Evolutionary conservation across 1,140 invertebrate species (phyloP), one percentile per base, ranked within the genome.

Genomic region (Formica selysi): DNA sequence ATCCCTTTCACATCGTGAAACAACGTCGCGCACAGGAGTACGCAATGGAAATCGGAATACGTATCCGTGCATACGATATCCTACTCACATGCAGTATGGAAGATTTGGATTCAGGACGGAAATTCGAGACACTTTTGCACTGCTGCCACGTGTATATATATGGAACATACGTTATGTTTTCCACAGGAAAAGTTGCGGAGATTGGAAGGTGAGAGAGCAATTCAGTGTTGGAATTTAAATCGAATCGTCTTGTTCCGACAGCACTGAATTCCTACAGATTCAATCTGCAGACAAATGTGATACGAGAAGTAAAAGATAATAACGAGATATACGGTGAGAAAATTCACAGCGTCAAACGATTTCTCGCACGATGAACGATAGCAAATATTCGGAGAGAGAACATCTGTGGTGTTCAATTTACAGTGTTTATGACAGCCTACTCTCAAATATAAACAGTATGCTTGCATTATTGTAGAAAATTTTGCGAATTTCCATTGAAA

Each of bases 161-260:
- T 51, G 29, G 16, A 83, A 54, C 67, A 73, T 83, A 71, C 38
- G 54, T 71, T 81, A 83, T 83, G 54, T 83, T 83, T 73, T 74
- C 11, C 68, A 48, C 38, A 16, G 26, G n/a, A 48, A 7, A 74
- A 26, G 36, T 61, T 44, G 57, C 48, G 13, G 13, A 71, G 73
- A 19, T 38, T 48, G 54, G 41, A 54, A 62, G 29, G 38, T 11
- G 54, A 57, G 68, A 71, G 70, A 48, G 68, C 71, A 83, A 83
- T 83, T 7, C 68, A 57, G 38, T 73, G 68, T 74, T 83, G 57
- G 79, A 83, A 74, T 83, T 83, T 73, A 83, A 83, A 83, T 83
- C 68, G 79, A 83, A 83, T 83, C 38, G 51, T 61, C 79, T 83
- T 73, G 79, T 61, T 83, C 26, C 79, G 79, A 74, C 68, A 83